Conservation (phyloP, 2,113 vertebrate species). For the Turnix velox region DNA sequence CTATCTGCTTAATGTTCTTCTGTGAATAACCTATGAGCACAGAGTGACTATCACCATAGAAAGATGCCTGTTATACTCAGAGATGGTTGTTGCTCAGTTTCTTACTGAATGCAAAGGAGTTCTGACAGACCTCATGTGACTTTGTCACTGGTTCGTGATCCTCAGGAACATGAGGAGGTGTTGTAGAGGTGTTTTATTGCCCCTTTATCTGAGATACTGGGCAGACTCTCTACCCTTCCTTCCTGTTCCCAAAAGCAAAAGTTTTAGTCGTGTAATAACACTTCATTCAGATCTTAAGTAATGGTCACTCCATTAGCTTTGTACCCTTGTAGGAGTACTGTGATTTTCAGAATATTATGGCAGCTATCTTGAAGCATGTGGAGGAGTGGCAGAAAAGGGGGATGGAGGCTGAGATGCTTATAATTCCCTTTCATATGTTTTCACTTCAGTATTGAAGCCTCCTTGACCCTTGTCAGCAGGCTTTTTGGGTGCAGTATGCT, state of each 20-base stretch:
- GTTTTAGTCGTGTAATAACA: background rate
- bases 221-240: background rate
- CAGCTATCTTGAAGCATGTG: background rate
- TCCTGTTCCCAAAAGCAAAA: background rate
- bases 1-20: background rate
- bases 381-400: background rate
- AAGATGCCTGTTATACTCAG: too few relatives aligned
- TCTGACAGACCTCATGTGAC: background rate
- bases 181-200: background rate
- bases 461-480: background rate
- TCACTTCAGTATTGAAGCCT: background rate
- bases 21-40: background rate
- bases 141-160: background rate
- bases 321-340: background rate
- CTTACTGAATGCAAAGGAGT: background rate
- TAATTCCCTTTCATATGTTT: background rate
- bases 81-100: background rate
- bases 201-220: background rate
- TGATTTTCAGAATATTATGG: too few relatives aligned
- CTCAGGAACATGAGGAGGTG: background rate
- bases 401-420: background rate
- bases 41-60: background rate
- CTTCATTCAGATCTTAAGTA: background rate
- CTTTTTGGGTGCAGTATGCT: background rate
- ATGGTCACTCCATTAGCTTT: background rate